Conservation (phyloP, 2,888 invertebrate genomes). For the Drosophila helvetica region DNA sequence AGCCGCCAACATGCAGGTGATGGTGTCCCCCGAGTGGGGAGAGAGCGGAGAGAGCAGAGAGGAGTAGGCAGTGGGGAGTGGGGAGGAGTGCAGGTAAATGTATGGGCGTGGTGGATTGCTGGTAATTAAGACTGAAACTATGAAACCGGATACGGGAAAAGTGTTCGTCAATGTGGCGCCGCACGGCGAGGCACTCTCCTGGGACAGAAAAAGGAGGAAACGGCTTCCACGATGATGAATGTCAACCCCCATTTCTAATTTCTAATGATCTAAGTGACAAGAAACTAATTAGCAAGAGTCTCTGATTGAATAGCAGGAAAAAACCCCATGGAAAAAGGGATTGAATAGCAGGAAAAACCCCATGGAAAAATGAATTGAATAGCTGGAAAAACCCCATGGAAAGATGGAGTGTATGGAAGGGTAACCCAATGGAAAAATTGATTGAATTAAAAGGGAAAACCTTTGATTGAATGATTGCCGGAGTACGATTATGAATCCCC, state of each 20-base stretch:
- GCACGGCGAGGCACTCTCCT: slow-evolving; percentile 29
- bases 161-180: slow-evolving; percentile 62
- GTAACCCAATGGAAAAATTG: background rate
- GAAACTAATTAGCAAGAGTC: background rate
- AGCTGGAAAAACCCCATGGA: no score
- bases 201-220: background rate
- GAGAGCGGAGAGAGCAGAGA: background rate
- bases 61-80: no score
- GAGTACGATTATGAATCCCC: no score
- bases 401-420: no score
- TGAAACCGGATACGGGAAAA: slow-evolving; percentile 12
- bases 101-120: slow-evolving; percentile 48
- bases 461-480: no score
- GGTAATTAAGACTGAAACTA: slow-evolving; percentile 63
- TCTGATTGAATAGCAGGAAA: background rate
- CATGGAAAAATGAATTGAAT: background rate
- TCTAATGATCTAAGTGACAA: background rate
- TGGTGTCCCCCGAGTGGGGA: background rate
- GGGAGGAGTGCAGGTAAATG: background rate
- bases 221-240: background rate
- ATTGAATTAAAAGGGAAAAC: no score
- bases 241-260: background rate
- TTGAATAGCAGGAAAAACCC: background rate
- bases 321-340: background rate
- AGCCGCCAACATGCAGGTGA: slow-evolving; percentile 72